Percentiles rank a stretch among this genome's conserved stretches.
phyloP scores from a whole-genome alignment of 2,888 invertebrate genomes.

The Apotomis capreana region DNA sequence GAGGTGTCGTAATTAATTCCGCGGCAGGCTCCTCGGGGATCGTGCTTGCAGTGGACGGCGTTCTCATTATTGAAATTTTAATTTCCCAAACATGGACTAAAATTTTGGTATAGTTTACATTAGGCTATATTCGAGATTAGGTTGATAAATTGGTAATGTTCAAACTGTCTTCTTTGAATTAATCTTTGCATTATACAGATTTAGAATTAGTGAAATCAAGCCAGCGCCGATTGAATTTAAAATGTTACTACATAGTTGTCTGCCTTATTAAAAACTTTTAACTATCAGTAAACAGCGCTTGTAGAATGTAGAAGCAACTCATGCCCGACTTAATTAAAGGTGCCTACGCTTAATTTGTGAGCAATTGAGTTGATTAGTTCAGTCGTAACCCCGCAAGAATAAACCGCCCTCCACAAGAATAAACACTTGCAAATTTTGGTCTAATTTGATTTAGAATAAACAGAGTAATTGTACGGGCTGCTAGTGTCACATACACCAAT shows the following conservation, averaged over 20 bases:
- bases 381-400: neutral
- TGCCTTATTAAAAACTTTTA: too few species aligned
- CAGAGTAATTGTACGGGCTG: too few species aligned
- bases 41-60: neutral
- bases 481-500: too few species aligned
- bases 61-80: conserved; percentile 17
- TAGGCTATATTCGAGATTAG: too few species aligned
- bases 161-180: too few species aligned
- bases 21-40: conserved; percentile 21
- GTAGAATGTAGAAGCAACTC: neutral
- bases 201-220: too few species aligned
- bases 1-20: conserved; percentile 40
- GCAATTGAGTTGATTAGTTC: conserved; percentile 18
- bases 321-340: conserved; percentile 26
- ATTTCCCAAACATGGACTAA: neutral
- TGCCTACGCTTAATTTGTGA: conserved; percentile 22
- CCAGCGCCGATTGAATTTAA: too few species aligned
- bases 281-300: neutral
- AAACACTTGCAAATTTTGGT: neutral
- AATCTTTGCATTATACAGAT: too few species aligned
- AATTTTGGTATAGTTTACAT: neutral
- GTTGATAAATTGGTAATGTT: too few species aligned
- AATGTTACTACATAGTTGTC: too few species aligned
- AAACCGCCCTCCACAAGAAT: too few species aligned
- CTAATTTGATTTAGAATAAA: too few species aligned